These are phyloP conservation scores for Pedetes capensis DNA, from an alignment of 2,113 vertebrate genomes.

Conservation along the genomic window DNA sequence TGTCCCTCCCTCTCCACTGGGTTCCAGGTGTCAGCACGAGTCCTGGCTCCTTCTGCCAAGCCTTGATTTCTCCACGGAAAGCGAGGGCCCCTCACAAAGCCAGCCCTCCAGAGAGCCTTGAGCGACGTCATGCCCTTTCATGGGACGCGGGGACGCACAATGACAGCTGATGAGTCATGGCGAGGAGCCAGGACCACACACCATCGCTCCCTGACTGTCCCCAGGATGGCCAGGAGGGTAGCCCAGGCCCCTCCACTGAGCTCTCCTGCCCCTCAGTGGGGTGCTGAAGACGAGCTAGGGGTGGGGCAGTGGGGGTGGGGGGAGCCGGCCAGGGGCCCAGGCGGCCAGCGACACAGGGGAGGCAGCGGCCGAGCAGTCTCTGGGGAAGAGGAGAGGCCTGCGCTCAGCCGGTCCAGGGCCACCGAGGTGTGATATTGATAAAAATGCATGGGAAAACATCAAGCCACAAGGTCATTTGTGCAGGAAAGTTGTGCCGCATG, in stretches of 20 bases:
- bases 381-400: accelerated
- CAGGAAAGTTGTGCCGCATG: background rate
- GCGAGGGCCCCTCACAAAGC: background rate
- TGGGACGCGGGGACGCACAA: accelerated
- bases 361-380: accelerated
- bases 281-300: accelerated
- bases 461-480: slow-evolving; percentile 9
- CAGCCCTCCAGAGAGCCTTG: too few relatives aligned
- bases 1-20: background rate
- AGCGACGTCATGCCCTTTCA: too few relatives aligned
- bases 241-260: background rate
- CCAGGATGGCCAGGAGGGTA: accelerated
- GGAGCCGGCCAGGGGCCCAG: background rate
- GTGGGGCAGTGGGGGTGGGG: background rate
- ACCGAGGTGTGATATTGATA: accelerated
- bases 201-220: background rate
- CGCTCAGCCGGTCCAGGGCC: accelerated
- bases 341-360: accelerated
- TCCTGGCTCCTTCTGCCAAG: background rate
- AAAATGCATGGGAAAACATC: background rate
- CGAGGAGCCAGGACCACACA: accelerated
- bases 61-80: background rate
- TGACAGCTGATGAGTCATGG: accelerated
- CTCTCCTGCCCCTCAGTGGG: background rate
- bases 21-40: too few relatives aligned